These are phyloP conservation scores for Canis aureus DNA, from an alignment of 2,113 vertebrate species.

Conservation along the genomic window DNA sequence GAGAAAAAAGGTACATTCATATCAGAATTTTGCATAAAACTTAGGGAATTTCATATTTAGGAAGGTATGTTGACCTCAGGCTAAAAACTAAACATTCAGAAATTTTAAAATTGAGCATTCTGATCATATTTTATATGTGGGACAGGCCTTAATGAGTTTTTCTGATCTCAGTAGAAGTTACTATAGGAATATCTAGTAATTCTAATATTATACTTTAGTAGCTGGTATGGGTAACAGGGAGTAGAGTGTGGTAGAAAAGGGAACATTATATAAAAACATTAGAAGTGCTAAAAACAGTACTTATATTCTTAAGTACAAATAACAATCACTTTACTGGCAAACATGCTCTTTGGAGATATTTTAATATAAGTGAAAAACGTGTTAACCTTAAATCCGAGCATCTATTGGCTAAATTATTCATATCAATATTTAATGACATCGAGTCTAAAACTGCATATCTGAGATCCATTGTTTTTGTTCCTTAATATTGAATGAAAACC, in stretches of 20 bases:
- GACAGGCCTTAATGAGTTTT: neutral
- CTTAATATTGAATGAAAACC: neutral
- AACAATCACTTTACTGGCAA: neutral
- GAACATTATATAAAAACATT: neutral
- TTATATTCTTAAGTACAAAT: neutral
- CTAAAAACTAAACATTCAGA: neutral
- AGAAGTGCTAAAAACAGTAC: neutral
- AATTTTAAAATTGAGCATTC: neutral
- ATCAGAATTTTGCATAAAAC: neutral
- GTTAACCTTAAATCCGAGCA: neutral
- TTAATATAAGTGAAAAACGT: neutral
- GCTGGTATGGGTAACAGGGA: neutral
- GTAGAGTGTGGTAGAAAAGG: neutral
- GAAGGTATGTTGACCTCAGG: neutral
- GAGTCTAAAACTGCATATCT: neutral
- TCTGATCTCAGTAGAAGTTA: neutral
- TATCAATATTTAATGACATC: conserved; percentile 8
- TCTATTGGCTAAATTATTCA: neutral
- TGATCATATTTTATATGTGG: neutral
- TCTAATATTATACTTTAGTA: neutral
- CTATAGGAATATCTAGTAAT: neutral
- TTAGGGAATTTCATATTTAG: neutral
- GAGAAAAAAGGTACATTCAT: neutral
- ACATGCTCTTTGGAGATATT: neutral
- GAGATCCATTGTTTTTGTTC: conserved; percentile 20